Evolutionary conservation across 2,113 vertebrate species (phyloP).

Genomic region (Manacus vitellinus): DNA sequence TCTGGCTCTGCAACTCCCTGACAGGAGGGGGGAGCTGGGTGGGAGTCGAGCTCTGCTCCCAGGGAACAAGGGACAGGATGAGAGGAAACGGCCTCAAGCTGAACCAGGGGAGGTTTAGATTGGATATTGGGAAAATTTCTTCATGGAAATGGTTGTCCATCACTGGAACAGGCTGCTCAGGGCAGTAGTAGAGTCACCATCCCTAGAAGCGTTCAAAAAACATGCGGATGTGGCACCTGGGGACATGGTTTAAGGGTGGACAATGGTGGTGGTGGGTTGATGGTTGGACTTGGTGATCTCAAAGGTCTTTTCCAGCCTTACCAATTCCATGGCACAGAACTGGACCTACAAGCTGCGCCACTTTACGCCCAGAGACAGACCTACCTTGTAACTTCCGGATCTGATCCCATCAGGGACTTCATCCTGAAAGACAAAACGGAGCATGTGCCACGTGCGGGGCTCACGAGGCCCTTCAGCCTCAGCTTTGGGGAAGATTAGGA

Average conservation of each 20-base stretch:
- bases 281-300: fast-evolving
- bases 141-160: background rate
- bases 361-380: background rate
- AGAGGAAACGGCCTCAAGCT: fast-evolving
- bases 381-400: conserved; percentile 82
- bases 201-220: background rate
- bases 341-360: fast-evolving
- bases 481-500: background rate
- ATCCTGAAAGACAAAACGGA: conserved; percentile 76
- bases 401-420: conserved; percentile 87
- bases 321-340: background rate
- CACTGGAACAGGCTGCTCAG: background rate
- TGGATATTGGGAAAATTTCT: background rate
- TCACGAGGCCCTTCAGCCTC: background rate
- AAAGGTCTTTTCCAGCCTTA: background rate
- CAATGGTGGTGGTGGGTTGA: background rate
- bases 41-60: fast-evolving
- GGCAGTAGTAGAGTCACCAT: background rate
- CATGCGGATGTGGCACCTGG: background rate
- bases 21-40: background rate
- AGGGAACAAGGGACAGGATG: background rate
- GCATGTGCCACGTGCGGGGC: fast-evolving
- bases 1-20: background rate
- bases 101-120: fast-evolving
- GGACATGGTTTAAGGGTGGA: background rate